Percentiles rank a stretch among this genome's conserved stretches.
Evolutionary conservation across 1,140 invertebrate species (phyloP).

Genomic region (Euwallacea fornicatus): DNA sequence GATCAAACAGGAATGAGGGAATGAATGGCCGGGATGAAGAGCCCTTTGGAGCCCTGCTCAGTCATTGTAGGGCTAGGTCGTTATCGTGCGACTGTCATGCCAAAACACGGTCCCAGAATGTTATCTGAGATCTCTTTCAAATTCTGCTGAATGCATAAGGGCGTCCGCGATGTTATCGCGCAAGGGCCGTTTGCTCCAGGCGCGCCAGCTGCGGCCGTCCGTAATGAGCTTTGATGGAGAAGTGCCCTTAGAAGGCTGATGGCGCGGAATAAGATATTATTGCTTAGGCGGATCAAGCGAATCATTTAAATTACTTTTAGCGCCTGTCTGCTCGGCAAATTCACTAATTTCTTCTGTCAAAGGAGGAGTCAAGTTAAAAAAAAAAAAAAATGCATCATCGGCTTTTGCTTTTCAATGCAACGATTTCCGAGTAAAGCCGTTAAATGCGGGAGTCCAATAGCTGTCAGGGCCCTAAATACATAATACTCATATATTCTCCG

Average conservation of each 20-base stretch:
- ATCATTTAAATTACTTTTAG: constrained; percentile 21
- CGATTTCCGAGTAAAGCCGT: no score
- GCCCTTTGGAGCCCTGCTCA: constrained; percentile 40
- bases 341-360: no score
- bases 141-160: constrained; percentile 56
- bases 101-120: constrained; percentile 56
- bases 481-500: neutral
- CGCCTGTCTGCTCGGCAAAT: neutral
- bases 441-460: no score
- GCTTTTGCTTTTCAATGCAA: no score
- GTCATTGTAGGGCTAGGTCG: constrained; percentile 50
- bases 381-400: no score
- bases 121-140: constrained; percentile 56
- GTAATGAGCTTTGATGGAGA: constrained; percentile 35
- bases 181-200: constrained; percentile 50
- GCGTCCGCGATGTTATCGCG: constrained; percentile 51
- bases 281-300: neutral
- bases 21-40: constrained; percentile 42
- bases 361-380: no score
- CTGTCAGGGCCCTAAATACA: neutral
- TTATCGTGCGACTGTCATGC: constrained; percentile 56
- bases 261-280: constrained; percentile 31
- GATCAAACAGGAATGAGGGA: constrained; percentile 39
- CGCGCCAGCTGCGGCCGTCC: constrained; percentile 50
- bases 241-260: constrained; percentile 29